Percentiles rank a stretch among this genome's conserved stretches.
Conservation (phyloP, 2,113 vertebrate genomes). For the Thomomys bottae region DNA sequence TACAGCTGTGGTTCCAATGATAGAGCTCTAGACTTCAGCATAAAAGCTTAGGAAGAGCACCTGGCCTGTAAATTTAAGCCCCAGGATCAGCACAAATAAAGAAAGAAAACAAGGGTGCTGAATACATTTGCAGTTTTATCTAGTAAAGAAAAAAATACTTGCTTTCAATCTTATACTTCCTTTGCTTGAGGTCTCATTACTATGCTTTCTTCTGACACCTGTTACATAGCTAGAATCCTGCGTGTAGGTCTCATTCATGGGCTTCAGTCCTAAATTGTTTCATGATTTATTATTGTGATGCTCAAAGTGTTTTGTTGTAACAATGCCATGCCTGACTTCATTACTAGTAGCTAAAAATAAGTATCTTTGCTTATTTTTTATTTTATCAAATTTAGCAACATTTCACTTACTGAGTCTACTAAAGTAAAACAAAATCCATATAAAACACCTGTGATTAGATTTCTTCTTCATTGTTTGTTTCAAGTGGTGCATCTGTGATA, state of each 20-base stretch:
- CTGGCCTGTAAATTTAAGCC: too few relatives aligned
- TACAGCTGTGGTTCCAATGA: too few relatives aligned
- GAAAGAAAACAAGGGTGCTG: neutral
- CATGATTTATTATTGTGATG: conserved; percentile 51
- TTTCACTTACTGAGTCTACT: conserved; percentile 32
- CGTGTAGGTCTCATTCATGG: neutral
- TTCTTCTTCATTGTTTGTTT: neutral
- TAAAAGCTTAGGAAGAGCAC: too few relatives aligned
- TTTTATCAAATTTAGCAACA: conserved; percentile 42
- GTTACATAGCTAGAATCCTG: neutral
- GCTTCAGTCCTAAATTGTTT: conserved; percentile 3
- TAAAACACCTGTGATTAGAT: conserved; percentile 30
- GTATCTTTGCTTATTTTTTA: conserved; percentile 26
- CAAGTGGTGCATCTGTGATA: neutral
- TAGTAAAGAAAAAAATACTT: neutral
- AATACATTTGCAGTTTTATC: conserved; percentile 27
- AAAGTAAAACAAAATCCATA: conserved; percentile 5
- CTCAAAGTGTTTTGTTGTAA: neutral
- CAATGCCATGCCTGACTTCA: neutral
- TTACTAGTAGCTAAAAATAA: conserved; percentile 51
- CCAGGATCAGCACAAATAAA: too few relatives aligned
- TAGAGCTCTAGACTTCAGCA: too few relatives aligned
- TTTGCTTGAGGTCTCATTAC: neutral
- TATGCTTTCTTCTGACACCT: neutral
- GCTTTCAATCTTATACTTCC: neutral